Percentiles rank a stretch among this genome's conserved stretches.
phyloP scores from a whole-genome alignment of 2,797 vertebrate genomes.

The Eutrigla gurnardus region DNA sequence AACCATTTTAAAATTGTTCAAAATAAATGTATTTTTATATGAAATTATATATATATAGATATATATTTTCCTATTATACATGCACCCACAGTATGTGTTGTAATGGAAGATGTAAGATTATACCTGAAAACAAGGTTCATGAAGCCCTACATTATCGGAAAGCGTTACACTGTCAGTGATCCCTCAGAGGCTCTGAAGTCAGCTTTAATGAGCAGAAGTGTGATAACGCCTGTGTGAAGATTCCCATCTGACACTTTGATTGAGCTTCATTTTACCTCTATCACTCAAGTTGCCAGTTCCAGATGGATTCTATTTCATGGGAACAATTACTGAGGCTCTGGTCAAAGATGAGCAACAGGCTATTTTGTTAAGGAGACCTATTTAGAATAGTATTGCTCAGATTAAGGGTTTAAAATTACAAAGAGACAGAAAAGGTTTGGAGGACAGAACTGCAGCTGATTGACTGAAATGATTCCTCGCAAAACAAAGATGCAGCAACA shows the following conservation, averaged over 20 bases:
- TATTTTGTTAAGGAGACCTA: conserved; percentile 38
- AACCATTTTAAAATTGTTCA: conserved; percentile 96
- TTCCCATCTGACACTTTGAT: conserved; percentile 66
- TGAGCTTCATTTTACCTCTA: conserved; percentile 54
- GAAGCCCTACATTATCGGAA: conserved; percentile 47
- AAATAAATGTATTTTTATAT: conserved; percentile 99
- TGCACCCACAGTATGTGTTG: conserved; percentile 1
- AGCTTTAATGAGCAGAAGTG: conserved; percentile 73
- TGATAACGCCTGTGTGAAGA: conserved; percentile 69
- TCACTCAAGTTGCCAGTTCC: conserved; percentile 58
- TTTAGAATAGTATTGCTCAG: conserved; percentile 6
- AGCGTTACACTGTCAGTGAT: conserved; percentile 64
- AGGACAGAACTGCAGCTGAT: conserved; percentile 39
- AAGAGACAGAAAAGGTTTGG: conserved; percentile 8
- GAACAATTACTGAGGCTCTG: conserved; percentile 57
- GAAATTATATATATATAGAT: conserved; percentile 38
- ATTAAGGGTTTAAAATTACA: conserved; percentile 17
- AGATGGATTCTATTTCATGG: conserved; percentile 59
- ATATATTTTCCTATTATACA: conserved; percentile 11
- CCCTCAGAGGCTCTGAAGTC: conserved; percentile 53
- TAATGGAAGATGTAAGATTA: background rate
- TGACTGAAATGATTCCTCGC: conserved; percentile 38
- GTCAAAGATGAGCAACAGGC: conserved; percentile 50
- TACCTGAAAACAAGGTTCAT: conserved; percentile 38
- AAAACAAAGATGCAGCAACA: conserved; percentile 31